A percentile compares a stretch with the other conserved stretches of the same genome.
phyloP scores from a whole-genome alignment of 2,113 vertebrate genomes.

The Heterotis niloticus region DNA sequence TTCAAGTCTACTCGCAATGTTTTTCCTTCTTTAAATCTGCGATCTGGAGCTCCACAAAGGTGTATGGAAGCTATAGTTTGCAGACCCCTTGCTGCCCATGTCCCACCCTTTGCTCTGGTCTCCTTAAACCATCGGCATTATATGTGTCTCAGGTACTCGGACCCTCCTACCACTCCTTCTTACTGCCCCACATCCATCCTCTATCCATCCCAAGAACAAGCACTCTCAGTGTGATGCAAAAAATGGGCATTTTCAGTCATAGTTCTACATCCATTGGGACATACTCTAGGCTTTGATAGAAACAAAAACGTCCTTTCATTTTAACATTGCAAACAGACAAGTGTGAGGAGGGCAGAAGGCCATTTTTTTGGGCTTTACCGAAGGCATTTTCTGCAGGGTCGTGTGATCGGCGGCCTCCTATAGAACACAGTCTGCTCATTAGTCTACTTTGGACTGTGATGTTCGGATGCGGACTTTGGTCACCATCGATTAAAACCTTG shows the following conservation, averaged over 20 bases:
- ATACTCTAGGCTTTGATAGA: background rate
- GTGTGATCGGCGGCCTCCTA: background rate
- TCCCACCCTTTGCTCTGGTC: too few species aligned
- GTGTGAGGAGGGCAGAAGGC: background rate
- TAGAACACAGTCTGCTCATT: background rate
- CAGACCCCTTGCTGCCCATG: too few species aligned
- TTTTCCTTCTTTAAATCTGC: too few species aligned
- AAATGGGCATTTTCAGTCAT: background rate
- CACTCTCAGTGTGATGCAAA: too few species aligned
- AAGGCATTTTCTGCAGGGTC: background rate
- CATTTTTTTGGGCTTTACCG: background rate
- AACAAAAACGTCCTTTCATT: background rate
- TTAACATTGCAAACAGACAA: background rate
- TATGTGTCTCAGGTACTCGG: background rate
- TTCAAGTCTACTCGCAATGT: too few species aligned
- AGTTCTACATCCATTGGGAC: background rate
- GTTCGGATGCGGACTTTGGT: background rate
- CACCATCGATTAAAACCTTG: background rate
- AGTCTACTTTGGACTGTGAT: background rate
- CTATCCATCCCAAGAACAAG: background rate
- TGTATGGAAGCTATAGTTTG: too few species aligned
- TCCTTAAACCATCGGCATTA: too few species aligned
- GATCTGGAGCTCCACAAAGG: too few species aligned
- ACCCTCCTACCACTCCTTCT: background rate
- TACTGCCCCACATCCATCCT: background rate